Evolutionary conservation across 2,113 vertebrate species (phyloP).

Genomic region (Ornithorhynchus anatinus): DNA sequence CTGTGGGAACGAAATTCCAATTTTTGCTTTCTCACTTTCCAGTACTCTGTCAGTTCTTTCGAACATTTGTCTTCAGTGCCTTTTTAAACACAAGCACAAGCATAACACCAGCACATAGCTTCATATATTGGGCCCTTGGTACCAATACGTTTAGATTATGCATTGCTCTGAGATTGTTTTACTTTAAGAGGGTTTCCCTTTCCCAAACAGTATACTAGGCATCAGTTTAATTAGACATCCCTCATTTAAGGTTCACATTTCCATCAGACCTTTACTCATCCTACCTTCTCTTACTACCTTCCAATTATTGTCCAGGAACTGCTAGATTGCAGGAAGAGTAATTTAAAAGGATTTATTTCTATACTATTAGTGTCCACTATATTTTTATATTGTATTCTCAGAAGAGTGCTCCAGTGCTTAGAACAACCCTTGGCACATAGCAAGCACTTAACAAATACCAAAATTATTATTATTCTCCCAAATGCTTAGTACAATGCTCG

Average conservation of each 20-base stretch:
- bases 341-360: slow-evolving; percentile 39
- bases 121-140: slow-evolving; percentile 7
- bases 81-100: slow-evolving; percentile 19
- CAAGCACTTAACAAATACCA: too few relatives aligned
- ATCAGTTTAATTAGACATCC: slow-evolving; percentile 1
- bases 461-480: too few relatives aligned
- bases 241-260: slow-evolving; percentile 22
- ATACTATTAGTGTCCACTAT: slow-evolving; percentile 9
- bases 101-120: slow-evolving; percentile 27
- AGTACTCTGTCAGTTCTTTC: not conserved
- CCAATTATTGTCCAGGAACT: slow-evolving; percentile 31
- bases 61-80: slow-evolving; percentile 33
- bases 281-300: not conserved
- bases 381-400: too few relatives aligned
- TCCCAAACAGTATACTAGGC: not conserved
- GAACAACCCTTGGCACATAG: too few relatives aligned
- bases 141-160: slow-evolving; percentile 23
- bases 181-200: slow-evolving; percentile 14
- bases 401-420: too few relatives aligned
- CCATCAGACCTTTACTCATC: slow-evolving; percentile 21
- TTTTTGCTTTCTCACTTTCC: not conserved
- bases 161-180: slow-evolving; percentile 9
- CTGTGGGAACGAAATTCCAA: not conserved
- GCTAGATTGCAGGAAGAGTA: slow-evolving; percentile 30
- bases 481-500: too few relatives aligned